phyloP scores from a whole-genome alignment of 1,140 invertebrate genomes.

The Drosophila simulans region DNA sequence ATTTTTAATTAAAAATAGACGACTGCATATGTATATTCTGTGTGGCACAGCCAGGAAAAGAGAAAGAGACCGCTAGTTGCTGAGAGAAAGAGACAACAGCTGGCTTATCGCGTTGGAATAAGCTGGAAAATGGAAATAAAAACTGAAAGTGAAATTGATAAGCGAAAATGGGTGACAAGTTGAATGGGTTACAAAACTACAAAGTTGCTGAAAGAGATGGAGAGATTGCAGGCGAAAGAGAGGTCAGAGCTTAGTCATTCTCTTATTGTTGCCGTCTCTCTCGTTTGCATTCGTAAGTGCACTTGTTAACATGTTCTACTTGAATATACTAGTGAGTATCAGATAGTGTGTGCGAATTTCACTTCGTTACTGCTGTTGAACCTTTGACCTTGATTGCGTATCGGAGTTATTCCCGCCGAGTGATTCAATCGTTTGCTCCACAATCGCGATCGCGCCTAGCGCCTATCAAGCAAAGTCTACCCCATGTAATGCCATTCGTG shows the following conservation, averaged over 20 bases:
- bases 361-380: neutral
- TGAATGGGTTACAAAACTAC: conserved; percentile 67
- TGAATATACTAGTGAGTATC: neutral
- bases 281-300: conserved; percentile 14
- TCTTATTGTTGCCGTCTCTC: conserved; percentile 13
- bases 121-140: conserved; percentile 22
- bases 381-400: conserved; percentile 35
- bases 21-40: no score
- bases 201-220: conserved; percentile 3
- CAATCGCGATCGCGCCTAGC: conserved; percentile 18
- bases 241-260: conserved; percentile 41
- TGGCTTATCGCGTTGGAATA: conserved; percentile 19
- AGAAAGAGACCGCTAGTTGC: neutral
- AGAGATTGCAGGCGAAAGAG: neutral
- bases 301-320: no score
- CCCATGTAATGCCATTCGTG: conserved; percentile 32
- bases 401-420: conserved; percentile 21
- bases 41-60: neutral
- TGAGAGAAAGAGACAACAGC: neutral
- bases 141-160: conserved; percentile 50
- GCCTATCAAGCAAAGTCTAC: conserved; percentile 31
- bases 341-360: neutral
- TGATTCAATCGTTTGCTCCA: conserved; percentile 22
- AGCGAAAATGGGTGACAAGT: conserved; percentile 78
- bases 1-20: no score